Evolutionary conservation across 92 coral and sea anemone species (phyloP), one percentile per base, ranked within the genome.

Genomic region (Heliopora coerulea): DNA sequence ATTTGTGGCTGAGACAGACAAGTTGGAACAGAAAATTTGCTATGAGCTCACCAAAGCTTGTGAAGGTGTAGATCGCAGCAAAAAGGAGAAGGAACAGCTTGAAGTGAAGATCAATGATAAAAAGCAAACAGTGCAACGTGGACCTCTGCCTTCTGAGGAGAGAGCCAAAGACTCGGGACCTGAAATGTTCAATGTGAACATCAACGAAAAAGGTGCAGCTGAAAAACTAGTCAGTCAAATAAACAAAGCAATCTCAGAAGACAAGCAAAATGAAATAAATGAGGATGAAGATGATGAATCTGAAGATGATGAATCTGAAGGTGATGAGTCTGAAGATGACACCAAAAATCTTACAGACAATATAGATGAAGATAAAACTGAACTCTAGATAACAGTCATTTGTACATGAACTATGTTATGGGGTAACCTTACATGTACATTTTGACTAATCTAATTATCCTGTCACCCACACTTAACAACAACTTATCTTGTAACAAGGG

Each of bases 21-120:
- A 88, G 54, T 72, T 86, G 44, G 99, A 95, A 60, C 74, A 90
- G 26, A 81, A 80, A 56, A 85, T 95, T n/a, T 95, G 99, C 67
- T 86, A 88, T 56, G 88, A 88, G 69, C 73, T 95, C 35, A 81
- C 95, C 4, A 82, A 86, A 62, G 99, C 99, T 3, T 95, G 99
- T 50, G 89, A 90, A 73, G 99, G 99, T 18, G 99, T 95, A 1
- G 99, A 95, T 49, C 84, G 99, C n/a, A 80, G 85, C 15, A 81
- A 88, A 79, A 95, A 90, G 52, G 91, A 87, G 25, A 95, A 95
- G 73, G 99, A 95, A 58, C 87, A 89, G 18, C 39, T 95, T 63
- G 89, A 95, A 27, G 91, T 88, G 42, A 79, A 88, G 60, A 61
- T 90, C 56, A 95, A 95, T 40, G 87, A 88, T 57, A 50, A 82